Evolutionary conservation across 2,113 vertebrate genomes (phyloP).

Genomic region (Malurus alboscapulatus): DNA sequence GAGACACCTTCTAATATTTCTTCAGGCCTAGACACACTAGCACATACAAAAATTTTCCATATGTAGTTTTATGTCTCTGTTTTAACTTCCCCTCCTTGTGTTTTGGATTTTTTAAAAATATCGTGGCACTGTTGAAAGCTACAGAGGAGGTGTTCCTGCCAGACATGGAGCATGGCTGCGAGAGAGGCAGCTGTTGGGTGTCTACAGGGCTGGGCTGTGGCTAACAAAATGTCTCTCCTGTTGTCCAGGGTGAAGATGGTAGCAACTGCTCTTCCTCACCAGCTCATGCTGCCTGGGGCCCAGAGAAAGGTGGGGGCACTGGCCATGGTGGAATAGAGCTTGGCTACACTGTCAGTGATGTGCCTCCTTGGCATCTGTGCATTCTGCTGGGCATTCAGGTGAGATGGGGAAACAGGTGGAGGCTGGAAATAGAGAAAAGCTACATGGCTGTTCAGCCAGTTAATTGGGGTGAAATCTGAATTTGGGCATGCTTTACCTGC

Average conservation of each 20-base stretch:
- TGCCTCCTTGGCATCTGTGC: constrained; percentile 92
- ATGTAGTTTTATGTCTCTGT: neutral
- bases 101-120: neutral
- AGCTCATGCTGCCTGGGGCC: rapidly evolving
- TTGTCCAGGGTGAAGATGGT: constrained; percentile 53
- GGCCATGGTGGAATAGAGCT: constrained; percentile 64
- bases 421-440: neutral
- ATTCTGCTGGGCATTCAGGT: constrained; percentile 93
- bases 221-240: neutral
- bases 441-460: neutral
- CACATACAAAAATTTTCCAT: neutral
- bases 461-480: neutral
- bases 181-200: rapidly evolving
- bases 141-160: neutral
- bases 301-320: neutral
- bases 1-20: neutral
- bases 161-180: rapidly evolving
- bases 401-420: neutral
- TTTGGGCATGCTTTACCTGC: neutral
- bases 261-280: neutral
- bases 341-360: constrained; percentile 82
- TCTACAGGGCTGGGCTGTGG: neutral
- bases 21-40: neutral
- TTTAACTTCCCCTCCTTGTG: neutral
- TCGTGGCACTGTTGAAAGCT: neutral